Evolutionary conservation across 2,888 invertebrate genomes (phyloP), one percentile per base, ranked within the genome.

Genomic region (Stenoptilia bipunctidactyla): DNA sequence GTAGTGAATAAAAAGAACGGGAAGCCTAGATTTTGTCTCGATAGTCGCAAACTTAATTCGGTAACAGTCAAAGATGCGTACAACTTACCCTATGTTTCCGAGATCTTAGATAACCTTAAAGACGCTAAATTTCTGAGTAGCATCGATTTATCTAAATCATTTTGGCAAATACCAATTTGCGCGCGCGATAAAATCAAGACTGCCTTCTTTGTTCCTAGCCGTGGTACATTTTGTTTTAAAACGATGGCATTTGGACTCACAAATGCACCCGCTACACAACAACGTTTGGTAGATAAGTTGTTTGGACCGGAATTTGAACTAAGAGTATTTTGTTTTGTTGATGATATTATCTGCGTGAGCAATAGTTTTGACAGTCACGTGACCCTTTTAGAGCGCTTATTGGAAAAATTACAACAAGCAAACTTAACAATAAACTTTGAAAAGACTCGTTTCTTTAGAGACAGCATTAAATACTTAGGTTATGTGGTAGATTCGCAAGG

Each of bases 401-500:
- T 4, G 4, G 13, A 30, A 6, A 30, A 30, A 12, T 15, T 51
- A n/a, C 34, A 40, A 12, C 6, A 15, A 6, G 48, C 49, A 2
- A 48, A 48, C 27, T 33, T 52, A 6, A 44, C 48, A 6, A 41
- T 48, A 8, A 48, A 50, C 25, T 34, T 46, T 13, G 45, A 42
- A 9, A 50, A 48, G 34, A 41, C 42, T n/a, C 15, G 43, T 6
- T 48, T 48, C 40, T 47, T 46, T 40, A 34, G 47, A 34, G 15
- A 13, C 12, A 15, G 41, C 15, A 34, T 47, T 6, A 36, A 34
- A 10, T 30, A 30, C 30, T 10, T 30, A 8, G 6, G 30, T 4
- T 56, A 50, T 40, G 33, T 55, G 0, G 50, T 54, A 0, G 50
- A 56, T 27, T n/a, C 36, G 5, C 6, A 48, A 1, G 54, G 56